Evolutionary conservation across 2,797 vertebrate species (phyloP).

Genomic region (Phoebastria nigripes): DNA sequence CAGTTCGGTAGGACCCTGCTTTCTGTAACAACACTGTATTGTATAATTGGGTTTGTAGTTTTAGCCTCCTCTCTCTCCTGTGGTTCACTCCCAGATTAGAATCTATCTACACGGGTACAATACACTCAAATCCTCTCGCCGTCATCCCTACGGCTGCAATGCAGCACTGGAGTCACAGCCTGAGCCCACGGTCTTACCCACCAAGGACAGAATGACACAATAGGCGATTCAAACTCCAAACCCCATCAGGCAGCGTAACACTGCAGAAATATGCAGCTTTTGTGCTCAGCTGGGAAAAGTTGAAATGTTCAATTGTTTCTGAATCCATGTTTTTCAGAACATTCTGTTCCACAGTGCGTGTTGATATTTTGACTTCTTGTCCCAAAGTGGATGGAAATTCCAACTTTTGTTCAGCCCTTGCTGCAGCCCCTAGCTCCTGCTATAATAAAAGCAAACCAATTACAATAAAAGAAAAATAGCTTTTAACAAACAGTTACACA

Average conservation of each 20-base stretch:
- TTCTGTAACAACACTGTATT: neutral
- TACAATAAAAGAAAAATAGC: neutral
- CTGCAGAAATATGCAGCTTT: neutral
- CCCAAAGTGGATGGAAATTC: neutral
- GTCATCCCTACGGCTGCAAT: fast-evolving
- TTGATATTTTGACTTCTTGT: conserved; percentile 4
- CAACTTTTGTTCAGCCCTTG: neutral
- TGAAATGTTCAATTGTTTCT: neutral
- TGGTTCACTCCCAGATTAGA: neutral
- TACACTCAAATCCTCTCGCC: fast-evolving
- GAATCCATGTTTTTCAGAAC: neutral
- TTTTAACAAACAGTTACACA: neutral
- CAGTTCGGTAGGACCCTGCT: neutral
- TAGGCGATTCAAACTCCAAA: neutral
- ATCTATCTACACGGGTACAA: fast-evolving
- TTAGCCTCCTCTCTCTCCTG: neutral
- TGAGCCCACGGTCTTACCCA: fast-evolving
- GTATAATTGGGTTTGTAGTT: neutral
- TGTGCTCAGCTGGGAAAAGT: neutral
- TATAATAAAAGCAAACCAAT: neutral
- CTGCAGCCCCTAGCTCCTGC: neutral
- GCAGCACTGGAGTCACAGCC: fast-evolving
- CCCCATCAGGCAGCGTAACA: neutral
- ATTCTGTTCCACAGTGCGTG: neutral
- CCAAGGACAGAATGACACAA: neutral